Base-by-base conservation (phyloP, 1,140 invertebrate genomes). In the Piezodorus guildinii region DNA sequence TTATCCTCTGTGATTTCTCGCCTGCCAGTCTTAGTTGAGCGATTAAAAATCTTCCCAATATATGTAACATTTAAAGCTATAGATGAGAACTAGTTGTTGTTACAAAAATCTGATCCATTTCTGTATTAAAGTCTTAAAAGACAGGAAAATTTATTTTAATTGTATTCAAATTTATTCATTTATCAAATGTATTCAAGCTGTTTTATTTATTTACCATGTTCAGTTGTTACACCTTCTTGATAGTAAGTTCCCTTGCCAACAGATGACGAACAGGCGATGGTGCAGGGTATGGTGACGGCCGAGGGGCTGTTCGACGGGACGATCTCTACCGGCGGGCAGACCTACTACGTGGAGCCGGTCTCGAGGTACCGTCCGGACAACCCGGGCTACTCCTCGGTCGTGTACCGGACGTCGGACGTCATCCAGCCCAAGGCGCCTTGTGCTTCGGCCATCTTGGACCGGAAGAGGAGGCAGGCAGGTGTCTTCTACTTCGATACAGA, bases 281-380 rank as follows among this genome's bases (percentile, higher is more conserved):
- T 94, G 27, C 84, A 90, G 70, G 93, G 91, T 23, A 77, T 95
- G 64, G 79, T 96, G 54, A 94, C 91, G 62, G 77, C 80, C 54
- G 85, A 92, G 60, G 93, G 93, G 63, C 77, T 93, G 23, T 91
- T 96, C 72, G 92, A 96, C 73, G 93, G 91, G 17, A 87, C 86
- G 23, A 86, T 96, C 64, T 81, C 81, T 66, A 90, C 90, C 0
- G 74, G 77, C 17, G 73, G 79, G 51, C 85, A 90, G 67, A 86
- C 91, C 64, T 88, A 87, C 75, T 92, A 92, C 74, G 82, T 96
- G 60, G 92, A 96, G 74, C 91, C 91, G 17, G 78, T 90, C 27
- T 81, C 80, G 63, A 81, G 87, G 69, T 94, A 92, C 75, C 19
- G 56, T 21, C 51, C 70, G 25, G 64, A 62, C 17, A 65, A 73